These are phyloP conservation scores for Leptinotarsa defecta DNA, from an alignment of 1,140 invertebrate species.

Conservation along the genomic window DNA sequence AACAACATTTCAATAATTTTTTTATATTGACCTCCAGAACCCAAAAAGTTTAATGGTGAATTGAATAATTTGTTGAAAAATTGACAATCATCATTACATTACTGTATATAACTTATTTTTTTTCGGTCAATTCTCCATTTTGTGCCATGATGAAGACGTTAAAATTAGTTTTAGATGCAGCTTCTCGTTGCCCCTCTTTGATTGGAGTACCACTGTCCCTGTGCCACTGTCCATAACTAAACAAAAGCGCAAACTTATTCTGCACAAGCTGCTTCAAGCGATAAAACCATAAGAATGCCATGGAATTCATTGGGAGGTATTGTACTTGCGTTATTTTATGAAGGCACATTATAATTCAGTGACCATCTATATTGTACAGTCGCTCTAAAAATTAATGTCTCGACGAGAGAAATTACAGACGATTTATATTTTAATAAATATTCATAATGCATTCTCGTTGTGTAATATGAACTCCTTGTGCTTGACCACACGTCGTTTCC, in stretches of 20 bases:
- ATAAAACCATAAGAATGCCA: background rate
- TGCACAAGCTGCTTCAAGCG: background rate
- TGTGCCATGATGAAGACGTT: no score
- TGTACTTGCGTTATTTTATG: slow-evolving; percentile 26
- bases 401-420: slow-evolving; percentile 26
- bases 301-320: slow-evolving; percentile 25
- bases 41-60: no score
- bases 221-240: background rate
- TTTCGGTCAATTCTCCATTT: no score
- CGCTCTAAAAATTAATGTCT: slow-evolving; percentile 28
- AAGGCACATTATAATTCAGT: slow-evolving; percentile 23
- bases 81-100: no score
- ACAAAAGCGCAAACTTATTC: background rate
- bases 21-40: no score
- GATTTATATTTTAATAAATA: slow-evolving; percentile 28
- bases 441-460: slow-evolving; percentile 25
- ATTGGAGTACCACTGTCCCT: no score
- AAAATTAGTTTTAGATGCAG: no score
- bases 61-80: no score
- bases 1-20: no score
- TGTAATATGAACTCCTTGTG: slow-evolving; percentile 3
- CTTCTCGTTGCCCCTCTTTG: no score
- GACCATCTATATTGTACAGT: slow-evolving; percentile 26
- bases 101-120: no score
- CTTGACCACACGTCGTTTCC: slow-evolving; percentile 11